A percentile compares a stretch with the other conserved stretches of the same genome.
These are phyloP conservation scores for Bombycilla garrulus DNA, from an alignment of 2,113 vertebrate species.

Conservation along the genomic window DNA sequence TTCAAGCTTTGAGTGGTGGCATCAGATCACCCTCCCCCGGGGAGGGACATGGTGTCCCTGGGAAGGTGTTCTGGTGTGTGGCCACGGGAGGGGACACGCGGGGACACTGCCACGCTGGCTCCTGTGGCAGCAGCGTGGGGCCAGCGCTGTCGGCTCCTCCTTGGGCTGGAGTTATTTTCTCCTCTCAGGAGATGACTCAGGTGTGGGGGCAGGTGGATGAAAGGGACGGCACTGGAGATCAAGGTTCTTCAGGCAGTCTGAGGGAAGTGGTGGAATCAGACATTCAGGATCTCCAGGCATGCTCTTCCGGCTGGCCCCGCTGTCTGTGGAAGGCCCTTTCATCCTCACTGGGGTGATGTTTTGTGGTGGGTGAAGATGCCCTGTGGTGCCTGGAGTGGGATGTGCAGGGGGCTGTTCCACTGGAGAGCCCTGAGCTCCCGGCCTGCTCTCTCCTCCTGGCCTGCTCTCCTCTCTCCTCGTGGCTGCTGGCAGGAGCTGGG, in stretches of 20 bases:
- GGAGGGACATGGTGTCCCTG: neutral
- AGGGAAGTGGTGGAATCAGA: slow-evolving; percentile 40
- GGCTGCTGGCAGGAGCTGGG: neutral
- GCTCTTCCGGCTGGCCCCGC: slow-evolving; percentile 20
- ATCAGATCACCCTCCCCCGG: neutral
- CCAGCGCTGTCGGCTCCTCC: neutral
- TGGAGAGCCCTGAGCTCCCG: neutral
- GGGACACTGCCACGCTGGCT: neutral
- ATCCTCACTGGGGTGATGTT: neutral
- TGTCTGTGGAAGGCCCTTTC: slow-evolving; percentile 19
- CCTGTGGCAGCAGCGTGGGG: neutral
- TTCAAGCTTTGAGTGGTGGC: neutral
- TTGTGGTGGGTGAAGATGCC: neutral
- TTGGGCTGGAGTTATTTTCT: slow-evolving; percentile 39
- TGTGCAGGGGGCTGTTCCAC: neutral
- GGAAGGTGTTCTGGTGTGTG: neutral
- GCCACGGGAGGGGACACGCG: fast-evolving
- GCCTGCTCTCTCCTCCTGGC: neutral
- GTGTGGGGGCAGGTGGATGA: slow-evolving; percentile 60
- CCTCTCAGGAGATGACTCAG: slow-evolving; percentile 46
- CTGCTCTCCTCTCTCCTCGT: neutral
- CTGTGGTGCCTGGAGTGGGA: fast-evolving
- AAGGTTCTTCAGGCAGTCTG: slow-evolving; percentile 34
- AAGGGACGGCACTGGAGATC: neutral
- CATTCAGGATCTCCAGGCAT: slow-evolving; percentile 46